Conservation (phyloP, 1,140 invertebrate species). For the Polyergus mexicanus region DNA sequence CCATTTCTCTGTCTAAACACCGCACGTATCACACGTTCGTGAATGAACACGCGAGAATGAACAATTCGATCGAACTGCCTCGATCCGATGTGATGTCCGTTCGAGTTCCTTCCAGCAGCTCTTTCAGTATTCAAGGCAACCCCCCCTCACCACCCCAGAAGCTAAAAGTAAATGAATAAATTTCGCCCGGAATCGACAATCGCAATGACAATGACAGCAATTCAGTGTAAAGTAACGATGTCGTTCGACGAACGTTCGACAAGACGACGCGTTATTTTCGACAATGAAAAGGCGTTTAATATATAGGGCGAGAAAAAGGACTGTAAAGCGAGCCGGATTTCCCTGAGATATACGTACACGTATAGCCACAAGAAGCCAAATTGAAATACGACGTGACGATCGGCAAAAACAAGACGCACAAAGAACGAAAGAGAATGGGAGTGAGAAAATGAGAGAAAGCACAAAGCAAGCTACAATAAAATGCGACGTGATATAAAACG, state of each 20-base stretch:
- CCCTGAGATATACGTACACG: constrained; percentile 32
- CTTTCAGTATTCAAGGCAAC: constrained; percentile 44
- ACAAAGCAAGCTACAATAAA: constrained; percentile 28
- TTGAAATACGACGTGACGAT: constrained; percentile 44
- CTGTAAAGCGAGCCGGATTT: constrained; percentile 13
- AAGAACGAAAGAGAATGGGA: constrained; percentile 50
- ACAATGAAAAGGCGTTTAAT: constrained; percentile 12
- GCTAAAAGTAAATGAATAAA: constrained; percentile 30
- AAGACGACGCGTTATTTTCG: constrained; percentile 42
- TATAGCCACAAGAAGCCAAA: constrained; percentile 46
- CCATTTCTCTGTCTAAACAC: constrained; percentile 65
- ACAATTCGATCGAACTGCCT: constrained; percentile 28
- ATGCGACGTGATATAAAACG: constrained; percentile 28
- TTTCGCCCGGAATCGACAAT: constrained; percentile 69
- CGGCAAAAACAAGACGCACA: constrained; percentile 34
- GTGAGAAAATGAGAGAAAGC: constrained; percentile 13
- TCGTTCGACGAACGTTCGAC: constrained; percentile 35
- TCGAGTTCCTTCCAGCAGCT: constrained; percentile 33
- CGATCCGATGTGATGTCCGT: constrained; percentile 30
- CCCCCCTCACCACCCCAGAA: constrained; percentile 26
- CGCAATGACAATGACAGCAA: constrained; percentile 77
- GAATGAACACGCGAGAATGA: constrained; percentile 63
- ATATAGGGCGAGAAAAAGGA: constrained; percentile 26
- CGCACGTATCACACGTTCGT: constrained; percentile 75
- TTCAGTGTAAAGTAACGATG: constrained; percentile 34